These are phyloP conservation scores for Aegithalos caudatus DNA, from an alignment of 2,113 vertebrate species.

Conservation along the genomic window DNA sequence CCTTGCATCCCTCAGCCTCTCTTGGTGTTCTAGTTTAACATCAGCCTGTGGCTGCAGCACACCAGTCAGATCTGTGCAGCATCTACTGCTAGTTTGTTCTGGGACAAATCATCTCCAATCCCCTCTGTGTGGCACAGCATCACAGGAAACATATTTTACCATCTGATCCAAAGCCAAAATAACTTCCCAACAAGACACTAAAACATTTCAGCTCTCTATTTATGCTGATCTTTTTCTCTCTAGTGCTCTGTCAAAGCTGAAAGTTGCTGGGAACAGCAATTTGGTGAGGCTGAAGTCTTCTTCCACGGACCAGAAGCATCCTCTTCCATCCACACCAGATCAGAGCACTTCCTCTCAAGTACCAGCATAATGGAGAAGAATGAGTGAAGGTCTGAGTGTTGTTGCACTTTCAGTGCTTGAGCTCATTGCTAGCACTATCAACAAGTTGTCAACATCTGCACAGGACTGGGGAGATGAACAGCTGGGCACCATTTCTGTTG, in stretches of 20 bases:
- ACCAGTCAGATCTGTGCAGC: not conserved
- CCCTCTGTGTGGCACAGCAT: not conserved
- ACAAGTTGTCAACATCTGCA: not conserved
- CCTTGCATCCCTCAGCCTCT: not conserved
- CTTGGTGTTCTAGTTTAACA: not conserved
- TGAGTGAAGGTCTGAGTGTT: not conserved
- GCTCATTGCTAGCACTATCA: not conserved
- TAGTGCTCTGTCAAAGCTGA: not conserved
- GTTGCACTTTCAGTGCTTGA: not conserved
- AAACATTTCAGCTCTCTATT: not conserved
- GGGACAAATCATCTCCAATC: not conserved
- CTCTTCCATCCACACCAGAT: not conserved
- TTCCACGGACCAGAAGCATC: not conserved
- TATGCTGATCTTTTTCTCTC: not conserved
- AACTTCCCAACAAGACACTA: not conserved
- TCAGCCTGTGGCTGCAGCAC: not conserved
- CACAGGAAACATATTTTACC: not conserved
- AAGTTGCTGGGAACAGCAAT: not conserved
- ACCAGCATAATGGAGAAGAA: fast-evolving
- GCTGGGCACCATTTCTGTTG: not conserved
- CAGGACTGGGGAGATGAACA: not conserved
- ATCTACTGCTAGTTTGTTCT: not conserved
- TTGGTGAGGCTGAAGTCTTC: not conserved
- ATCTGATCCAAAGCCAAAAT: not conserved
- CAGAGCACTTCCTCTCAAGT: not conserved